Conservation (phyloP, 2,113 vertebrate genomes). For the Brevimyrus niger region DNA sequence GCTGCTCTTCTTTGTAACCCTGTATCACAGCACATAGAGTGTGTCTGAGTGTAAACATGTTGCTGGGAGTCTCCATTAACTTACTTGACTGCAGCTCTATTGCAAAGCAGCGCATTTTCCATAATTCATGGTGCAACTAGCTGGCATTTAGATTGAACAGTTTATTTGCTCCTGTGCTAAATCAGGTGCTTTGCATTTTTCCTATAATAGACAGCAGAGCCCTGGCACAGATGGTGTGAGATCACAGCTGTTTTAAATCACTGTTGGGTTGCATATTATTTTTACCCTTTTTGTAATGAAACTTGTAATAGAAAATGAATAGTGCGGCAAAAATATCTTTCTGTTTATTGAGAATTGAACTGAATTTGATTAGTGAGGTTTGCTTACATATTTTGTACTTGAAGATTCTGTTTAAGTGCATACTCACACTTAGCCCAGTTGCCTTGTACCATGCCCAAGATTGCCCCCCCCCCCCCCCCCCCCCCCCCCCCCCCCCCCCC, state of each 20-base stretch:
- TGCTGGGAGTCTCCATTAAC: neutral
- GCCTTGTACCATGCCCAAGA: neutral
- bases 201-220: neutral
- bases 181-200: neutral
- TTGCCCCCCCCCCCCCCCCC: neutral
- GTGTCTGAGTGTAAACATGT: conserved; percentile 14
- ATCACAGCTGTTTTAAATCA: conserved; percentile 1
- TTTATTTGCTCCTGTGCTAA: neutral
- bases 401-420: neutral
- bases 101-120: neutral
- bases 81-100: neutral
- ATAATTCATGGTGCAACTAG: neutral
- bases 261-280: conserved; percentile 4
- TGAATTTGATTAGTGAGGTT: neutral
- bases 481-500: neutral
- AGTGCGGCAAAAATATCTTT: neutral
- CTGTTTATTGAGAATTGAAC: neutral
- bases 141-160: neutral
- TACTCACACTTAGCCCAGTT: neutral
- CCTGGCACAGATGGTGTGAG: neutral
- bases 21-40: conserved; percentile 20
- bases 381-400: neutral
- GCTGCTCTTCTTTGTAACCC: conserved; percentile 48
- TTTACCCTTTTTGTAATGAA: neutral
- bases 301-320: conserved; percentile 4